Conservation (phyloP, 1,140 invertebrate species). For the Drosophila tristis region DNA sequence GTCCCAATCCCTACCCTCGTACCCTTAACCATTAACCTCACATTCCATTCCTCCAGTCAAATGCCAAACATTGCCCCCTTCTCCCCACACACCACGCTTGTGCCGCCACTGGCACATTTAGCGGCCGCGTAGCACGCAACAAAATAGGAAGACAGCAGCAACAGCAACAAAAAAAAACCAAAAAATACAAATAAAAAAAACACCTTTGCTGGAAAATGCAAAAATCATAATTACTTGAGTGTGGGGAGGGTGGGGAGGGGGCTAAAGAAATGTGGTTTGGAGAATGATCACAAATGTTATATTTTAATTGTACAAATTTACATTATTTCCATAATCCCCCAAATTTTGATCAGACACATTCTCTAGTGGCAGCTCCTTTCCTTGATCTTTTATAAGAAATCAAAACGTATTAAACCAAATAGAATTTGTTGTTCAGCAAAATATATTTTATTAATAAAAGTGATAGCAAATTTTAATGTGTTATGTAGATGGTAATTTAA, state of each 20-base stretch:
- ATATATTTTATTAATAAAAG: slow-evolving; percentile 20
- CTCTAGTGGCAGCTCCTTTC: no score
- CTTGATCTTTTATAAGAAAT: no score
- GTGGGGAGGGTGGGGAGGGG: no score
- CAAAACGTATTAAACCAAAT: no score
- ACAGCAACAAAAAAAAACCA: slow-evolving; percentile 8
- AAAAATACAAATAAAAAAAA: background rate
- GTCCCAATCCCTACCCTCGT: slow-evolving; percentile 1
- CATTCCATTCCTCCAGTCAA: slow-evolving; percentile 47
- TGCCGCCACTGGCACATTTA: slow-evolving; percentile 59
- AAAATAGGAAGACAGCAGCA: slow-evolving; percentile 28
- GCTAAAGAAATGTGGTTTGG: background rate
- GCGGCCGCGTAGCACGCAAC: slow-evolving; percentile 54
- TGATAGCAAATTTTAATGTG: slow-evolving; percentile 19
- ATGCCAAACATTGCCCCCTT: slow-evolving; percentile 16
- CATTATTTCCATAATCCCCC: no score
- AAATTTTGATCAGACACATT: no score
- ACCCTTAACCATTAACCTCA: slow-evolving; percentile 41
- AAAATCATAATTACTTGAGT: slow-evolving; percentile 6
- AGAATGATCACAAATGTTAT: no score
- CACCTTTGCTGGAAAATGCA: background rate
- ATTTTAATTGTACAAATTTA: no score
- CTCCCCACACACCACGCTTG: background rate
- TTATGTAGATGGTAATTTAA: background rate
- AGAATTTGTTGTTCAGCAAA: no score